These are phyloP conservation scores for Resseliella maxima DNA, from an alignment of 2,888 invertebrate species.

Conservation along the genomic window DNA sequence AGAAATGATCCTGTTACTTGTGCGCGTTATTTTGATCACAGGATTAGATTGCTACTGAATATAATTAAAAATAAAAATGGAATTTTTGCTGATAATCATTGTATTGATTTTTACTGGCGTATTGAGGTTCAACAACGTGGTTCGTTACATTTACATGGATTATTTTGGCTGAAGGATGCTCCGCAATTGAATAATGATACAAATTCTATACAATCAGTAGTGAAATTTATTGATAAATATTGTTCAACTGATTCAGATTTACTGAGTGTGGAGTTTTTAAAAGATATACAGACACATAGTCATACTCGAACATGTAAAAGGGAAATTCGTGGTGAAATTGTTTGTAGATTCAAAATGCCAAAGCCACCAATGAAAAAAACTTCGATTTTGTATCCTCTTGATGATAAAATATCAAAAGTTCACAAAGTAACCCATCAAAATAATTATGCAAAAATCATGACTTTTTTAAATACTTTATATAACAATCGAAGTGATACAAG, in stretches of 20 bases:
- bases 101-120: conserved; percentile 59
- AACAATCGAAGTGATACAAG: neutral
- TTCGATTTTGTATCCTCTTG: neutral
- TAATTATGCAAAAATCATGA: too few relatives aligned
- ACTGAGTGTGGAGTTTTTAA: too few relatives aligned
- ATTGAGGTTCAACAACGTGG: conserved; percentile 61
- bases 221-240: conserved; percentile 59
- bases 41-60: conserved; percentile 55
- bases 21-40: conserved; percentile 58
- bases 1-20: conserved; percentile 61
- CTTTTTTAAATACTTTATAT: too few relatives aligned
- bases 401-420: too few relatives aligned
- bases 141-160: conserved; percentile 59
- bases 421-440: too few relatives aligned
- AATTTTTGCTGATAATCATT: conserved; percentile 58
- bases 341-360: conserved; percentile 59
- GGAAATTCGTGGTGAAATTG: too few relatives aligned
- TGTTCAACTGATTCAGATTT: too few relatives aligned
- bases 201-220: neutral
- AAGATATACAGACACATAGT: conserved; percentile 58
- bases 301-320: neutral
- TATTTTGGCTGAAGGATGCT: conserved; percentile 59
- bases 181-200: conserved; percentile 54
- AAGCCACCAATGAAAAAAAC: conserved; percentile 56
- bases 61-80: conserved; percentile 53